These are phyloP conservation scores for Drosophila malerkotliana DNA, from an alignment of 1,140 invertebrate species.

Conservation along the genomic window DNA sequence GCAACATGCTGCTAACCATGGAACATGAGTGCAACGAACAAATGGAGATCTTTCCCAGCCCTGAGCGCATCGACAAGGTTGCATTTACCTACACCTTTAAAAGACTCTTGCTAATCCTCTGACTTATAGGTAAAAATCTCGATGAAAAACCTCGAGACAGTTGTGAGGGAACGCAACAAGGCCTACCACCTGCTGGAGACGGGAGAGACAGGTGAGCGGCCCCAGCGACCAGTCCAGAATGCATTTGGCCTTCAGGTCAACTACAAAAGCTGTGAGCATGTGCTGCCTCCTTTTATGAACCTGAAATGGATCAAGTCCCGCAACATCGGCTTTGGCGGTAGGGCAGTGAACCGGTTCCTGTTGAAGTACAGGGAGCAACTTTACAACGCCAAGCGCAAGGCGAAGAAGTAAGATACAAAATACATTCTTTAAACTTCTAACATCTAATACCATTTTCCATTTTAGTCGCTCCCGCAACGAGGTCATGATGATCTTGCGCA, in stretches of 20 bases:
- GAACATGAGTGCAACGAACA: conserved; percentile 91
- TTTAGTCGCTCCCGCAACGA: conserved; percentile 87
- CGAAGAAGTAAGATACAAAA: conserved; percentile 84
- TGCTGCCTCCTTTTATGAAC: conserved; percentile 86
- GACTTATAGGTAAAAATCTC: conserved; percentile 88
- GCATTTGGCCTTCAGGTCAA: conserved; percentile 86
- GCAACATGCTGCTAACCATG: conserved; percentile 99
- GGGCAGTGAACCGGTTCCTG: conserved; percentile 88
- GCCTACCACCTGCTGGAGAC: conserved; percentile 96
- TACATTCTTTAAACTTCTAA: too few relatives aligned
- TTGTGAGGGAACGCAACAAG: conserved; percentile 95
- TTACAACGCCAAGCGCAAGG: conserved; percentile 85
- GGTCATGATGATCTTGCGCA: conserved; percentile 88
- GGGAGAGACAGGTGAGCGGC: conserved; percentile 92
- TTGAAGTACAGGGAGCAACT: conserved; percentile 88
- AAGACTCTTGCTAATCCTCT: not conserved
- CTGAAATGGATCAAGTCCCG: conserved; percentile 86
- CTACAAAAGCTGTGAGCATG: conserved; percentile 85
- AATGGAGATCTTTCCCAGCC: conserved; percentile 93
- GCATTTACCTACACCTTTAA: not conserved
- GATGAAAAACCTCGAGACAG: conserved; percentile 96
- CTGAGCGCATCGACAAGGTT: conserved; percentile 97
- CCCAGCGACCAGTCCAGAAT: conserved; percentile 85
- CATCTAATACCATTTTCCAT: conserved; percentile 58
- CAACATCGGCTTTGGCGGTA: conserved; percentile 82